Base-by-base conservation (phyloP, 2,113 vertebrate species). In the Sinocyclocheilus maitianheensis region DNA sequence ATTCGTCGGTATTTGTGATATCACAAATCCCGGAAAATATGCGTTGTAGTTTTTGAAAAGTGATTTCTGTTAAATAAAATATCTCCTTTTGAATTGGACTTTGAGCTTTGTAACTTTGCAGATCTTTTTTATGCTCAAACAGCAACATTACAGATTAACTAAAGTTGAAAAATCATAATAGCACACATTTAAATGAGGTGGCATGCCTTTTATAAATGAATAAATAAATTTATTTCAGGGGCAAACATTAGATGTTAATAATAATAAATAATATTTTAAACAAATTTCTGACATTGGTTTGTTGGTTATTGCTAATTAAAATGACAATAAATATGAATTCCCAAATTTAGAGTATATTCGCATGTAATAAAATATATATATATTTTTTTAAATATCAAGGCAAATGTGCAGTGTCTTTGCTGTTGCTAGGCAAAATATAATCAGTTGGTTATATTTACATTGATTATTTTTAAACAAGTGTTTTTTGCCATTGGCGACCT, bases 381-480 rank as follows among this genome's bases (percentile, higher is more conserved):
- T 26, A 1, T 26, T 26, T 26, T 20, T 60, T 78, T 34, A 55
- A 79, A 80, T 8, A 13, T 13, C 18, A 77, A 20, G 16, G 24
- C 51, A 43, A 63, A 63, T 63, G 37, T 43, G 22, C 22, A 51
- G 74, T 14, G 43, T 26, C 5, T 48, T 48, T 51, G 13, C n/a
- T 63, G 40, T 81, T 81, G 22, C 60, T 24, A 65, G 40, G 60
- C 60, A 81, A 48, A 81, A 67, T 30, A 26, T 48, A 40, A 26
- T 48, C 60, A 20, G 6, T 26, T 26, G 26, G 26, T 26, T 26
- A 26, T 26, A 26, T 26, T 26, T 26, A 80, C 18, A 79, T 79
- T 77, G 24, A 58, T 60, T 7, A 43, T n/a, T 43, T 63, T 9
- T 2, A 26, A 26, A 4, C 14, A 75, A 75, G 11, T 30, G 14